Evolutionary conservation across 1,140 invertebrate genomes (phyloP).

Genomic region (Drosophila jambulina): DNA sequence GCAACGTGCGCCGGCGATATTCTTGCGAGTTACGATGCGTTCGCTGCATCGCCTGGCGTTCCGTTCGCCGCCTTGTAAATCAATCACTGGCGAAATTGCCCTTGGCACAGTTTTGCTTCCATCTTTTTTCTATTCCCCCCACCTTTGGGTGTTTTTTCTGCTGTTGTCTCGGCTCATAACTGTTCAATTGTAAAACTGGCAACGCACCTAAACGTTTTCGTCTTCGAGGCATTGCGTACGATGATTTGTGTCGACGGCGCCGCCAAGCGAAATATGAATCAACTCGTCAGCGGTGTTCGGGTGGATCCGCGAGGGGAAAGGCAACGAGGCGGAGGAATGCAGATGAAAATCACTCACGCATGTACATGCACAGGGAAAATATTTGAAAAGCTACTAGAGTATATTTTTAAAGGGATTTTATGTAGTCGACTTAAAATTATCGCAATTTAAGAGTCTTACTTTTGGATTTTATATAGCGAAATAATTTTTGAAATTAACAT

Average conservation of each 20-base stretch:
- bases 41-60: conserved; percentile 10
- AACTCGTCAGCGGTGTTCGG: conserved; percentile 39
- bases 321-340: conserved; percentile 3
- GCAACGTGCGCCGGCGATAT: conserved; percentile 45
- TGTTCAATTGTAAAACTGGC: conserved; percentile 39
- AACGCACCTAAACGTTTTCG: conserved; percentile 64
- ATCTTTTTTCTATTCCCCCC: conserved; percentile 40
- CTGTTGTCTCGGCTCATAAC: conserved; percentile 37
- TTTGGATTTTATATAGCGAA: too few relatives aligned
- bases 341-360: conserved; percentile 66
- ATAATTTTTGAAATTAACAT: too few relatives aligned
- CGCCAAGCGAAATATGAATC: conserved; percentile 65
- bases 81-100: conserved; percentile 80
- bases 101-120: conserved; percentile 60
- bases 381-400: too few relatives aligned
- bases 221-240: conserved; percentile 63
- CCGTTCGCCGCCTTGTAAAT: conserved; percentile 62
- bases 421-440: too few relatives aligned
- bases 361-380: conserved; percentile 27
- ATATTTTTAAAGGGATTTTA: neutral
- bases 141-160: conserved; percentile 13
- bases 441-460: neutral
- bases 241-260: conserved; percentile 76
- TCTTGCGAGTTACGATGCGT: conserved; percentile 10
- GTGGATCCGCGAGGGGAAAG: conserved; percentile 22